phyloP scores from a whole-genome alignment of 2,113 vertebrate genomes.

The Pycnonotus jocosus region DNA sequence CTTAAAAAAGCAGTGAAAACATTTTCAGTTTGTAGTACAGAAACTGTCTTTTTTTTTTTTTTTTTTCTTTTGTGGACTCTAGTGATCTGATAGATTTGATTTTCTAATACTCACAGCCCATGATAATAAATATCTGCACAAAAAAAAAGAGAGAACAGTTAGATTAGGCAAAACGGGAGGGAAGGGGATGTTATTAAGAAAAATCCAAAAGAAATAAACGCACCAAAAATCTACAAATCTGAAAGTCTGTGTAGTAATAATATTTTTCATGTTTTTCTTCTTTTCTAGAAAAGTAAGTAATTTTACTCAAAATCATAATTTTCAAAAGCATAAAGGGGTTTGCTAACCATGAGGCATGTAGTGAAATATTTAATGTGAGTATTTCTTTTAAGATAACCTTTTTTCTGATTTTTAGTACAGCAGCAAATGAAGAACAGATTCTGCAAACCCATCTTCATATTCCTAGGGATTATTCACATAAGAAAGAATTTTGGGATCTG shows the following conservation, averaged over 20 bases:
- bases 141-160: background rate
- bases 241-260: background rate
- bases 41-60: background rate
- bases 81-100: background rate
- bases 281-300: background rate
- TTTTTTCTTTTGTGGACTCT: background rate
- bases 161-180: background rate
- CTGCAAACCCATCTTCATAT: slow-evolving; percentile 18
- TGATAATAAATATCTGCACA: background rate
- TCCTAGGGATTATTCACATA: slow-evolving; percentile 38
- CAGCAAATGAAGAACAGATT: slow-evolving; percentile 50
- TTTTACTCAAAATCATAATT: background rate
- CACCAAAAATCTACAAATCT: background rate
- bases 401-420: background rate
- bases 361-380: background rate
- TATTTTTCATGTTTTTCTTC: background rate
- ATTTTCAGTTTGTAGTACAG: background rate
- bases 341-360: background rate
- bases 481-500: slow-evolving; percentile 44
- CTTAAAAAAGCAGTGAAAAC: background rate
- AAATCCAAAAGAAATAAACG: background rate
- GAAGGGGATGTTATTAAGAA: background rate
- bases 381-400: background rate
- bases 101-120: background rate
- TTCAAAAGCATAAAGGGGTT: background rate